Conservation (phyloP, 92 coral and sea anemone species). For the Umimayanthus chanpuru region DNA sequence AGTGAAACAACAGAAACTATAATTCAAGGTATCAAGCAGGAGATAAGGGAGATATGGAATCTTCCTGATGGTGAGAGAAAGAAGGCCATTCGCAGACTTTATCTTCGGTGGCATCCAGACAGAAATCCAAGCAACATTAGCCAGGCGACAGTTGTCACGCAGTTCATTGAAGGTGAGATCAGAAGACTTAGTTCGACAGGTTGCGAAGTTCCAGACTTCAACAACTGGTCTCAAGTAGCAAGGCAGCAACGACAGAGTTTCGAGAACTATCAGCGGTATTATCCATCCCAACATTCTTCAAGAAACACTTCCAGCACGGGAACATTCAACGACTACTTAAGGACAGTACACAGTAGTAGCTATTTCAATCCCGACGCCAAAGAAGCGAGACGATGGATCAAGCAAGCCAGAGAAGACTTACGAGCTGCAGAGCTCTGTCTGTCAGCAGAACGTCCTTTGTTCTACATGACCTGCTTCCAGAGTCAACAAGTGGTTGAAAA, state of each 20-base stretch:
- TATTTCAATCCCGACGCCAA: slow-evolving; percentile 57
- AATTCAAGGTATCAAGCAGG: slow-evolving; percentile 30
- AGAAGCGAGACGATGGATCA: slow-evolving; percentile 75
- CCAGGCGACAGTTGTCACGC: slow-evolving; percentile 44
- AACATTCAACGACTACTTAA: neutral
- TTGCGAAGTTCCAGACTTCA: slow-evolving; percentile 2
- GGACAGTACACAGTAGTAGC: slow-evolving; percentile 11
- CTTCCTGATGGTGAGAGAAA: slow-evolving; percentile 45
- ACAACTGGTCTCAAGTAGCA: slow-evolving; percentile 59
- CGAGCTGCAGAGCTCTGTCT: slow-evolving; percentile 63
- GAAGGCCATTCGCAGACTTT: slow-evolving; percentile 54
- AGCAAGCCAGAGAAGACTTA: slow-evolving; percentile 81
- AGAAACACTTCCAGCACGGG: neutral
- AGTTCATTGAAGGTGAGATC: slow-evolving; percentile 52
- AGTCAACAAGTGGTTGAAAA: slow-evolving; percentile 90
- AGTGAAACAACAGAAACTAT: slow-evolving; percentile 31
- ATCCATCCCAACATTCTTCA: slow-evolving; percentile 17
- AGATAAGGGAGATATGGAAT: slow-evolving; percentile 46
- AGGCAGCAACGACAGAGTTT: slow-evolving; percentile 64
- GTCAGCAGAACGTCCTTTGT: slow-evolving; percentile 56
- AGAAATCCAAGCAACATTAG: slow-evolving; percentile 46
- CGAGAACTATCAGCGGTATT: slow-evolving; percentile 68
- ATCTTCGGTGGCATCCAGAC: slow-evolving; percentile 60
- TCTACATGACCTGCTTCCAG: slow-evolving; percentile 78
- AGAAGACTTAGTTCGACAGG: slow-evolving; percentile 10